A percentile compares a stretch with the other conserved stretches of the same genome.
These are phyloP conservation scores for Halichoerus grypus DNA, from an alignment of 2,113 vertebrate genomes.

Conservation along the genomic window DNA sequence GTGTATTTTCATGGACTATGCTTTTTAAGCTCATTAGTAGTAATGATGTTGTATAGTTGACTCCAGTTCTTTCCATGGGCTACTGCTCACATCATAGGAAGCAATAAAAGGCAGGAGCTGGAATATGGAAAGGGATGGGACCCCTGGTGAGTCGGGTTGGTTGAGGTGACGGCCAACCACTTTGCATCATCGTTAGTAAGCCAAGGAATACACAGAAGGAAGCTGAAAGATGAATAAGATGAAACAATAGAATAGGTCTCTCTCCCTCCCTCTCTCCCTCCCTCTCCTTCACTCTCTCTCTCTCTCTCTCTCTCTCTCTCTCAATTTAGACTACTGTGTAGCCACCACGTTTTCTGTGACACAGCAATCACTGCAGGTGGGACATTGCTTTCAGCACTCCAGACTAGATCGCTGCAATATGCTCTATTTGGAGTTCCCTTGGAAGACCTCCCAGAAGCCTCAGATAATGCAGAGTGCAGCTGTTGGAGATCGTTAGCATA, in stretches of 20 bases:
- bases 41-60: slow-evolving; percentile 78
- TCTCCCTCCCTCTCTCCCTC: neutral
- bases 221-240: neutral
- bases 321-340: neutral
- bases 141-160: neutral
- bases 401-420: slow-evolving; percentile 68
- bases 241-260: neutral
- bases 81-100: slow-evolving; percentile 76
- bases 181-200: neutral
- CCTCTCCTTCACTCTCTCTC: neutral
- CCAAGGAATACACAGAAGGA: neutral
- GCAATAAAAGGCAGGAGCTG: slow-evolving; percentile 76
- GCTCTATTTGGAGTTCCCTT: slow-evolving; percentile 68
- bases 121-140: slow-evolving; percentile 35
- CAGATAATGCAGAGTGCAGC: slow-evolving; percentile 63
- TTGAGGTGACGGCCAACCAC: neutral
- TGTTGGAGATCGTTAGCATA: slow-evolving; percentile 65
- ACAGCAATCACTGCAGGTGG: slow-evolving; percentile 67
- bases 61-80: slow-evolving; percentile 74
- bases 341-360: neutral
- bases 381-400: slow-evolving; percentile 67
- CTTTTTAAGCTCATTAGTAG: slow-evolving; percentile 84
- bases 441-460: slow-evolving; percentile 71
- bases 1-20: slow-evolving; percentile 78
- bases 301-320: neutral